Base-by-base conservation (phyloP, 30 jellyfish, hydroid and myxozoan species). In the Cassiopea andromeda region DNA sequence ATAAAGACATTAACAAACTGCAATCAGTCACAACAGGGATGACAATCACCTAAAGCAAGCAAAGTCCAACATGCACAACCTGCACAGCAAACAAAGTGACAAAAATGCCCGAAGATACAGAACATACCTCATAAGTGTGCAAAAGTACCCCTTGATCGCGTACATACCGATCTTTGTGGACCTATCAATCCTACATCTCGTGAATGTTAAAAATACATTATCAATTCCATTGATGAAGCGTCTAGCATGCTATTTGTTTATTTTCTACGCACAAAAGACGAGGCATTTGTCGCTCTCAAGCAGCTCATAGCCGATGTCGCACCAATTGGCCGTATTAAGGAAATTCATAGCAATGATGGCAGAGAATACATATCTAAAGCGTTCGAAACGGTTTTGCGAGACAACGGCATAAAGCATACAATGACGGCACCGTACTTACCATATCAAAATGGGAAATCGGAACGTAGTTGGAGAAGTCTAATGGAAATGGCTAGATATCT, bases 81-180 rank as follows among this genome's bases (percentile, higher is more conserved):
- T 87, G 91, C 85, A 69, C 57, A 67, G 90, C 77, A 77, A 87
- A 87, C 57, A 87, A 77, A 64, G 77, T 87, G 84, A 87, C 94
- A 46, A 77, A 77, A 49, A 60, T 47, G 54, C 47, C 94, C 77
- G 67, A 87, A 87, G 67, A 7, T 82, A 12, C 46, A 27, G 19
- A 85, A 87, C 57, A 82, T 44, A 16, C 57, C 17, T 48, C 88
- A 78, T 1, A 16, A 49, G 15, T 78, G 15, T 43, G 93, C 93
- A 73, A 73, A 89, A 85, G 9, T 73, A 66, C 88, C 89, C 13
- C 48, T 85, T 68, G 87, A 85, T 2, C 88, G 69, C 58, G 85
- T 87, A 2, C 85, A 87, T 64, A 44, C 94, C 13, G 94, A 87
- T 49, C 48, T 78, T 5, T 12, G 90, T 87, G 91, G 94, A 43